Percentiles rank a stretch among this genome's conserved stretches.
Conservation (phyloP, 2,888 invertebrate species). For the Drosophila lacicola region DNA sequence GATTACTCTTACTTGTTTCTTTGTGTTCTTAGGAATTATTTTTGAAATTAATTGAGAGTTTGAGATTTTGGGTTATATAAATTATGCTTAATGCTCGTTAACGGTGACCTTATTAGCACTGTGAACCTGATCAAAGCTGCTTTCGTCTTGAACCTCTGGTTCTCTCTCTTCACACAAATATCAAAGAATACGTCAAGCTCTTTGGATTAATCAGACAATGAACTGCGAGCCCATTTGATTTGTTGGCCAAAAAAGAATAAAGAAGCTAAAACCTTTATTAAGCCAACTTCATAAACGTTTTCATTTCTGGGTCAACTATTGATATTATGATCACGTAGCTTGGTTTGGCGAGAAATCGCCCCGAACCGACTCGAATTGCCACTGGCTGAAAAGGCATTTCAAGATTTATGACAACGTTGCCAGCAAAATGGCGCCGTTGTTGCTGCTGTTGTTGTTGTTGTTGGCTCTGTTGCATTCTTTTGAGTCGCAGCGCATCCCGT, state of each 20-base stretch:
- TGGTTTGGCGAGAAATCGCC: conserved; percentile 73
- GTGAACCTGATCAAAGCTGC: conserved; percentile 14
- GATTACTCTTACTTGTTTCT: not conserved
- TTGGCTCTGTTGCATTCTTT: conserved; percentile 56
- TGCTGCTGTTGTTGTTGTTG: conserved; percentile 33
- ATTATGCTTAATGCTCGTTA: conserved; percentile 10
- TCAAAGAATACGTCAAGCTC: conserved; percentile 36
- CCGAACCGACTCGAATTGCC: conserved; percentile 17
- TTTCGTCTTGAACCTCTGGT: conserved; percentile 10
- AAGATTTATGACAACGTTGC: conserved; percentile 63
- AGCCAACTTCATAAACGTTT: conserved; percentile 29
- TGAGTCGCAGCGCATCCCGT: conserved; percentile 58
- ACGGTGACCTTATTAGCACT: conserved; percentile 31
- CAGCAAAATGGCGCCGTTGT: conserved; percentile 59
- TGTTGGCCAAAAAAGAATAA: conserved; percentile 22
- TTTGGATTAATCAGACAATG: conserved; percentile 38
- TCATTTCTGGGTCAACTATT: conserved; percentile 77
- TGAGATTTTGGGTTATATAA: conserved; percentile 11
- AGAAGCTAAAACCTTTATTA: conserved; percentile 36
- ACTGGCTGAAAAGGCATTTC: conserved; percentile 51
- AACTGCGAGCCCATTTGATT: conserved; percentile 27
- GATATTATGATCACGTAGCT: conserved; percentile 79
- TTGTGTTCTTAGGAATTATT: no score
- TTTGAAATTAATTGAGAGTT: not conserved
- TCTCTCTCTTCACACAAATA: conserved; percentile 18